These are phyloP conservation scores for Catocala sponsa DNA, from an alignment of 2,888 invertebrate genomes.

Conservation along the genomic window DNA sequence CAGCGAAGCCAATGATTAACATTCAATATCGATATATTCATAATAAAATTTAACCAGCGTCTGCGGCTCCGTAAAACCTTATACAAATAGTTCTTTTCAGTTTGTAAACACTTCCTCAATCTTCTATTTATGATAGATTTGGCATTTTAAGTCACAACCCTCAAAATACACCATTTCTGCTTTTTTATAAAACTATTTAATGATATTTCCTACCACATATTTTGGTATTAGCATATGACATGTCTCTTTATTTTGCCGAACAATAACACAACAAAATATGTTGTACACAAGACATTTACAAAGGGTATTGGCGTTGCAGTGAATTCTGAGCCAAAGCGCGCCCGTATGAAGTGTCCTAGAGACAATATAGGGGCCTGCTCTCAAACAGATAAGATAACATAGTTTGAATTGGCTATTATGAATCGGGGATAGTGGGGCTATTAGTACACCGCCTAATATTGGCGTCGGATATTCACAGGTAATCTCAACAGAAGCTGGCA, in stretches of 20 bases:
- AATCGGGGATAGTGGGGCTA: constrained; percentile 35
- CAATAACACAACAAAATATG: not conserved
- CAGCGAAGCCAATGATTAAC: too few species aligned
- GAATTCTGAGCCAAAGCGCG: constrained; percentile 26
- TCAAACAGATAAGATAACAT: constrained; percentile 49
- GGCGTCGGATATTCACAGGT: not conserved
- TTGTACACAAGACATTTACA: constrained; percentile 1
- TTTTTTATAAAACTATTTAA: too few species aligned
- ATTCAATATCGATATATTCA: too few species aligned
- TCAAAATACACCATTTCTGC: too few species aligned
- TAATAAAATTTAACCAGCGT: too few species aligned
- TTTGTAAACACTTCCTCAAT: too few species aligned
- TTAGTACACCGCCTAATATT: constrained; percentile 23
- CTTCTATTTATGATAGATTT: too few species aligned
- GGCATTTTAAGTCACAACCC: too few species aligned
- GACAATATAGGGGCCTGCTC: constrained; percentile 43
- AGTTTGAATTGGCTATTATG: constrained; percentile 48
- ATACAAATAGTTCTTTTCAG: too few species aligned
- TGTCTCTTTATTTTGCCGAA: not conserved
- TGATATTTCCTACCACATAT: not conserved
- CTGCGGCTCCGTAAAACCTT: too few species aligned
- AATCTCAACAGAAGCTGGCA: not conserved
- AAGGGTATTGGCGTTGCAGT: constrained; percentile 15
- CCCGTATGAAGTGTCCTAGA: constrained; percentile 38
- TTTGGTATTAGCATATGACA: not conserved